Evolutionary conservation across 1,140 invertebrate species (phyloP).

Genomic region (Calliopsis andreniformis): DNA sequence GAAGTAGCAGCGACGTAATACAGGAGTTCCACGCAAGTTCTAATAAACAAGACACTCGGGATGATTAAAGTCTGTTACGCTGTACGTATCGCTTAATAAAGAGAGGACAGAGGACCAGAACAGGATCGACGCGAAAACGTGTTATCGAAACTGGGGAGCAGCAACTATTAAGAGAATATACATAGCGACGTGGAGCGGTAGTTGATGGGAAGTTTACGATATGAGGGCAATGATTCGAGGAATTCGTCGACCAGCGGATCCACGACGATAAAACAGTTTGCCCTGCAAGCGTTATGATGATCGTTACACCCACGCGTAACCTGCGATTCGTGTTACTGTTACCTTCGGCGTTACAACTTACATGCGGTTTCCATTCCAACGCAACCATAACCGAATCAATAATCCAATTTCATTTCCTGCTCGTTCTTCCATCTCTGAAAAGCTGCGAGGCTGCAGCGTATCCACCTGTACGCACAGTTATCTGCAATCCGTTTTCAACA

Average conservation of each 20-base stretch:
- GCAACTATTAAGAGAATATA: slow-evolving; percentile 17
- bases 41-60: not conserved
- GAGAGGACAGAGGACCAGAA: slow-evolving; percentile 5
- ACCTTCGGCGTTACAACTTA: slow-evolving; percentile 12
- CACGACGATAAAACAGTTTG: slow-evolving; percentile 15
- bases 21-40: not conserved
- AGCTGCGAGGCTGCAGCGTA: too few species aligned
- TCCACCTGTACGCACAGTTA: too few species aligned
- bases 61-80: slow-evolving; percentile 8
- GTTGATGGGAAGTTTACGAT: slow-evolving; percentile 32
- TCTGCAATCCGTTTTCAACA: too few species aligned
- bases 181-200: slow-evolving; percentile 30
- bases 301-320: slow-evolving; percentile 7
- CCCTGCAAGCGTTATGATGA: slow-evolving; percentile 17
- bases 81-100: slow-evolving; percentile 29
- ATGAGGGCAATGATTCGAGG: not conserved
- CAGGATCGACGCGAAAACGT: not conserved
- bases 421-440: not conserved
- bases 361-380: not conserved
- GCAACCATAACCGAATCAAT: not conserved
- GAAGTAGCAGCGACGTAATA: not conserved
- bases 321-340: slow-evolving; percentile 1
- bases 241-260: slow-evolving; percentile 30
- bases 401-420: not conserved
- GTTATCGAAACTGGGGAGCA: slow-evolving; percentile 16